Conservation (phyloP, 92 coral and sea anemone genomes). For the Blastomussa wellsi region DNA sequence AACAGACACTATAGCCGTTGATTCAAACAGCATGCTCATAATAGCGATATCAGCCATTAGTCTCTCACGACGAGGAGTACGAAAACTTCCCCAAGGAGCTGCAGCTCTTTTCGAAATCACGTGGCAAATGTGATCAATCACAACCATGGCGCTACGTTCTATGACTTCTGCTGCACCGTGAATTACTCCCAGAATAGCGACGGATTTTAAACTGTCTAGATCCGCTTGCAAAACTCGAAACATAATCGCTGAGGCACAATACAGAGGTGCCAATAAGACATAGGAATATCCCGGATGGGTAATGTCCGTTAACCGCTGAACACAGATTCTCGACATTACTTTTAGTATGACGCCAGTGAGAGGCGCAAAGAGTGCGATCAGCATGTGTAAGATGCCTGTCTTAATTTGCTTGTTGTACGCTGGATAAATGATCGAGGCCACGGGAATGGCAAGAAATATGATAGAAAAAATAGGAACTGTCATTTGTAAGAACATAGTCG, state of each 20-base stretch:
- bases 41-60: constrained; percentile 42
- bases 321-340: constrained; percentile 21
- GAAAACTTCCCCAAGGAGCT: constrained; percentile 43
- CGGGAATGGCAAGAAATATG: not conserved
- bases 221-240: constrained; percentile 15
- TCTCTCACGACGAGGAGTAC: constrained; percentile 43
- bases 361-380: constrained; percentile 10
- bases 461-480: not conserved
- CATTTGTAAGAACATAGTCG: not conserved
- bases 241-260: not conserved
- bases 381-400: not conserved
- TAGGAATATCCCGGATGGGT: constrained; percentile 33
- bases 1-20: constrained; percentile 28
- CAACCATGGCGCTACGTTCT: constrained; percentile 37
- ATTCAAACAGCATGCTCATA: constrained; percentile 30
- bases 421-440: not conserved
- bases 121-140: constrained; percentile 32
- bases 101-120: constrained; percentile 1
- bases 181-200: constrained; percentile 31
- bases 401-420: not conserved
- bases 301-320: constrained; percentile 18
- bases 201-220: constrained; percentile 12
- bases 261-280: not conserved
- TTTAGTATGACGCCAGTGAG: not conserved
- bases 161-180: constrained; percentile 41